These are phyloP conservation scores for Chascanopsetta lugubris DNA, from an alignment of 2,113 vertebrate genomes.

Conservation along the genomic window DNA sequence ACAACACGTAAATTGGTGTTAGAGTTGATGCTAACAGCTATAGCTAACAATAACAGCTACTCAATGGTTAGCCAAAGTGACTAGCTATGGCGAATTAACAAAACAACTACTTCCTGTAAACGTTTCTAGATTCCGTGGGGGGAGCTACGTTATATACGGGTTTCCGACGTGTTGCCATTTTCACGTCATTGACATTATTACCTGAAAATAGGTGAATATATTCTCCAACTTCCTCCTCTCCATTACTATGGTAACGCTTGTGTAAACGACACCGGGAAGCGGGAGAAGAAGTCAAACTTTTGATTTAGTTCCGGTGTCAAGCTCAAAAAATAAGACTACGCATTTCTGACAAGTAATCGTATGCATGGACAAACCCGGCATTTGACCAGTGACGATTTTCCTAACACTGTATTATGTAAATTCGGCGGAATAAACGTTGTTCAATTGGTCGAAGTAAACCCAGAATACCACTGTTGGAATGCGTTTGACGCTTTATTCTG, in stretches of 20 bases:
- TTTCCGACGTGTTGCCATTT: too few species aligned
- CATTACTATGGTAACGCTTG: conserved; percentile 70
- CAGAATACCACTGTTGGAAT: neutral
- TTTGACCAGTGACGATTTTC: too few species aligned
- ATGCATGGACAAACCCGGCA: rapidly evolving
- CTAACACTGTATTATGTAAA: too few species aligned
- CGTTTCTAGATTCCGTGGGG: too few species aligned
- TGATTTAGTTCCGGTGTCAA: conserved; percentile 57
- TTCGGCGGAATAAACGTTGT: rapidly evolving
- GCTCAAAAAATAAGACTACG: conserved; percentile 42
- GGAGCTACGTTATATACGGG: too few species aligned
- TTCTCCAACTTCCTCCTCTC: conserved; percentile 44
- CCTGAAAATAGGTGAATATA: conserved; percentile 68
- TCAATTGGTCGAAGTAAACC: rapidly evolving
- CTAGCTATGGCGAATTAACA: neutral
- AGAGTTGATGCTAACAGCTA: neutral
- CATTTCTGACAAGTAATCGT: neutral
- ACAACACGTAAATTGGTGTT: too few species aligned
- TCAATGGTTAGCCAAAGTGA: neutral
- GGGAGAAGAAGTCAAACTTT: conserved; percentile 46
- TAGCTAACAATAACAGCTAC: conserved; percentile 1
- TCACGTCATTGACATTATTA: conserved; percentile 28
- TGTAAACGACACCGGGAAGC: conserved; percentile 23
- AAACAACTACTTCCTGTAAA: too few species aligned
- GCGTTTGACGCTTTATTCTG: conserved; percentile 42